Base-by-base conservation (phyloP, 2,797 vertebrate genomes). In the Scolopax bukidnonensis region DNA sequence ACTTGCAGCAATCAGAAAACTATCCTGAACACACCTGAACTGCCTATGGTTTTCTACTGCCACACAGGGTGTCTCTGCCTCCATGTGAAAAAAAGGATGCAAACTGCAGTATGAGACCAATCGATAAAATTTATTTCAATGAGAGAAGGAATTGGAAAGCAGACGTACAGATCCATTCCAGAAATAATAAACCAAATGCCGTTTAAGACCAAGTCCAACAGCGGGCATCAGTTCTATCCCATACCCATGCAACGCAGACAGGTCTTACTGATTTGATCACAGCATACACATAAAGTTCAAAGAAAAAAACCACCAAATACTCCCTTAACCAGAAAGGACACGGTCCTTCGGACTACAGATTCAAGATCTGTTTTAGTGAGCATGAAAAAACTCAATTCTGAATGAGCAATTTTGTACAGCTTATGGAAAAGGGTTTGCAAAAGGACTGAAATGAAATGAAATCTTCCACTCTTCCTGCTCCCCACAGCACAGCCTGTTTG, bases 201-300 rank as follows among this genome's bases (percentile, higher is more conserved):
- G 1, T 65, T 81, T 75, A 54, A 56, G 10, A 64, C 27, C 1
- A 36, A 85, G 30, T 41, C 36, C 36, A 80, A 28, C 19, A 50
- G 12, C 5, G 11, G 25, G 20, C 15, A 57, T 11, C 13, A 45
- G 4, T n/a, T 38, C 41, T 74, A 15, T 28, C 32, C 27, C 33
- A 10, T 14, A 41, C 10, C 16, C 38, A 30, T 13, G 23, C 56
- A 59, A 60, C 5, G n/a, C 10, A 80, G 41, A 27, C 12, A 15
- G 11, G 3, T 45, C 63, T 69, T 36, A 30, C 10, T 20, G 51
- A 74, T 33, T 51, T 59, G 43, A 70, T 53, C n/a, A 12, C 23
- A 16, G 25, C 0, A 2, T 11, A 15, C 0, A 0, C 4, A 40
- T 18, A 9, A 75, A 30, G 47, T 50, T 73, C 47, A n/a, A 38